Conservation (phyloP, 2,888 invertebrate species). For the Chloroclysta siterata region DNA sequence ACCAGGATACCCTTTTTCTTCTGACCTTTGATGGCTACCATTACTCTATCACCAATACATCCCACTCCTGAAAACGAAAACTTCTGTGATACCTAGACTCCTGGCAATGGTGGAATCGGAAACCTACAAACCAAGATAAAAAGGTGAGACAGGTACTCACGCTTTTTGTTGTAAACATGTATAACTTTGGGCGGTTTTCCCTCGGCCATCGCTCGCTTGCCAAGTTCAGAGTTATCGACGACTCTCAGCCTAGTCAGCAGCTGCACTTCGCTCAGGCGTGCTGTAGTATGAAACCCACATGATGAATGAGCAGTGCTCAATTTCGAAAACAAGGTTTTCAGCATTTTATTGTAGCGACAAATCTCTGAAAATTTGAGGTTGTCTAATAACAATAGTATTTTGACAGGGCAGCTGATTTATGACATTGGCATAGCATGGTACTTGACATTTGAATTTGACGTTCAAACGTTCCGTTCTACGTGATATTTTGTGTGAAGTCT, state of each 20-base stretch:
- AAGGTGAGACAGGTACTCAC: slow-evolving; percentile 53
- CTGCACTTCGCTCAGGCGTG: slow-evolving; percentile 87
- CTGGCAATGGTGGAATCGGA: not conserved
- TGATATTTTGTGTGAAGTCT: too few relatives aligned
- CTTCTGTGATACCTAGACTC: not conserved
- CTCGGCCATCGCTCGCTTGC: slow-evolving; percentile 96
- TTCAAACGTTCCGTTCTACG: too few relatives aligned
- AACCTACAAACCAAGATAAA: not conserved
- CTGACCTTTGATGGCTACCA: slow-evolving; percentile 97
- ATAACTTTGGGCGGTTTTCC: slow-evolving; percentile 97
- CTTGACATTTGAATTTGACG: too few relatives aligned
- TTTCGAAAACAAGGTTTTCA: slow-evolving; percentile 61
- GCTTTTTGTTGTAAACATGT: slow-evolving; percentile 95
- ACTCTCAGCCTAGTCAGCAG: slow-evolving; percentile 92
- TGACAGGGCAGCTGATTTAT: not conserved
- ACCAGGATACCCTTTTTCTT: slow-evolving; percentile 94
- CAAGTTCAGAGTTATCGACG: slow-evolving; percentile 98
- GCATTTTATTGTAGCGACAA: slow-evolving; percentile 57
- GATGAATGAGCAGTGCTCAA: slow-evolving; percentile 47
- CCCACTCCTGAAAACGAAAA: slow-evolving; percentile 72
- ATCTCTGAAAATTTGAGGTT: too few relatives aligned
- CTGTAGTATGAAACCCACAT: slow-evolving; percentile 85
- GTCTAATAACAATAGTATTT: not conserved
- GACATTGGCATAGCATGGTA: too few relatives aligned
- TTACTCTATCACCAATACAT: slow-evolving; percentile 91